Conservation (phyloP, 2,113 vertebrate genomes). For the Tichodroma muraria region DNA sequence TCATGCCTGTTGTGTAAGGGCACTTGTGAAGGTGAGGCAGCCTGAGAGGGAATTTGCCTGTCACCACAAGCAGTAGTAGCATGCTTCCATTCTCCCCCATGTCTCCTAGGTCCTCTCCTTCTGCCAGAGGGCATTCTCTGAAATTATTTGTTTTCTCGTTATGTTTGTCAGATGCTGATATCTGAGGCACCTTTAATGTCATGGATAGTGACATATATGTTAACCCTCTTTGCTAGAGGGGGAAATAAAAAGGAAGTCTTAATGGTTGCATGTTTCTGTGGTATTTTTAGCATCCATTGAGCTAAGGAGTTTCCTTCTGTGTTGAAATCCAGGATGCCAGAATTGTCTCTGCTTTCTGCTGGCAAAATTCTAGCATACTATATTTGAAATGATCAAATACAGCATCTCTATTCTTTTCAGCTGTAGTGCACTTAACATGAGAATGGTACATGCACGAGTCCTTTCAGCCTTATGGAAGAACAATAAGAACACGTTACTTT, state of each 20-base stretch:
- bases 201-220: neutral
- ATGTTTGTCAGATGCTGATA: neutral
- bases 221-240: neutral
- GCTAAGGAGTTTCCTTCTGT: neutral
- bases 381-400: neutral
- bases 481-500: neutral
- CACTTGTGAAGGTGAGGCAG: neutral
- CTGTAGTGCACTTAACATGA: neutral
- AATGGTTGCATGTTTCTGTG: neutral
- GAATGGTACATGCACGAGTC: neutral
- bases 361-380: neutral
- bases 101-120: neutral
- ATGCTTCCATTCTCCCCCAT: neutral
- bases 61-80: neutral
- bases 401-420: neutral
- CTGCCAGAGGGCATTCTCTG: neutral
- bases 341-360: neutral
- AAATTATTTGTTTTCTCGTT: neutral
- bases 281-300: neutral
- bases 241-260: neutral
- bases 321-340: neutral
- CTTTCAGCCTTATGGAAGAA: neutral
- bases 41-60: neutral
- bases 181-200: neutral
- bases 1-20: neutral